Evolutionary conservation across 2,113 vertebrate genomes (phyloP).

Genomic region (Alectura lathami): DNA sequence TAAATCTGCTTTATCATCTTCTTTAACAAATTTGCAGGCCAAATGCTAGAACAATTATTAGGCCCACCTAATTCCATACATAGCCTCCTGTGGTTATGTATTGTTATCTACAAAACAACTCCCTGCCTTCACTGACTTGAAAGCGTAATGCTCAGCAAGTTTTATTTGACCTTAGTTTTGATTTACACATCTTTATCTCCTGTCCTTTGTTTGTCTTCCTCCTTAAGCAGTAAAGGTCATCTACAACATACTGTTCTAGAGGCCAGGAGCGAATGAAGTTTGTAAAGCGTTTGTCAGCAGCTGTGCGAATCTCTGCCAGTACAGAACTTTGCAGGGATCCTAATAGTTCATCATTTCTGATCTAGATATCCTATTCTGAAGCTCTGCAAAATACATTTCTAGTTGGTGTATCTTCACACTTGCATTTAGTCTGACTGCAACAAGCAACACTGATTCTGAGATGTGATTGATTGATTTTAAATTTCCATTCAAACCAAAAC

Average conservation of each 20-base stretch:
- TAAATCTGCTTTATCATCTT: background rate
- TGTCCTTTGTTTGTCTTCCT: background rate
- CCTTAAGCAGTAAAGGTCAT: conserved; percentile 24
- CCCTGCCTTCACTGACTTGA: background rate
- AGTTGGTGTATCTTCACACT: background rate
- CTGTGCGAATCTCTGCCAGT: background rate
- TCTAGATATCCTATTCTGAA: background rate
- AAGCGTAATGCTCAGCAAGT: conserved; percentile 19
- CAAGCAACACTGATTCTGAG: background rate
- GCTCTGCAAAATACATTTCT: background rate
- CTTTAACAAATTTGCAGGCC: background rate
- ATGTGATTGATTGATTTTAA: background rate
- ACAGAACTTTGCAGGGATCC: background rate
- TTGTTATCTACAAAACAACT: background rate
- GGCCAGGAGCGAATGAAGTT: conserved; percentile 23
- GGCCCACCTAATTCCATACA: background rate
- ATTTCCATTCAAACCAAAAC: background rate
- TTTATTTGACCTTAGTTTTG: conserved; percentile 26
- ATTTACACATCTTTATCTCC: conserved; percentile 2
- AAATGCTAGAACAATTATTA: background rate
- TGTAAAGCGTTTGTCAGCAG: conserved; percentile 17
- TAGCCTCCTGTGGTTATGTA: background rate
- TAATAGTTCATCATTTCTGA: background rate
- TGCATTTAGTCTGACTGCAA: background rate
- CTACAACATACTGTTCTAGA: background rate